phyloP scores from a whole-genome alignment of 2,797 vertebrate genomes.

The Gallinago solitaria region DNA sequence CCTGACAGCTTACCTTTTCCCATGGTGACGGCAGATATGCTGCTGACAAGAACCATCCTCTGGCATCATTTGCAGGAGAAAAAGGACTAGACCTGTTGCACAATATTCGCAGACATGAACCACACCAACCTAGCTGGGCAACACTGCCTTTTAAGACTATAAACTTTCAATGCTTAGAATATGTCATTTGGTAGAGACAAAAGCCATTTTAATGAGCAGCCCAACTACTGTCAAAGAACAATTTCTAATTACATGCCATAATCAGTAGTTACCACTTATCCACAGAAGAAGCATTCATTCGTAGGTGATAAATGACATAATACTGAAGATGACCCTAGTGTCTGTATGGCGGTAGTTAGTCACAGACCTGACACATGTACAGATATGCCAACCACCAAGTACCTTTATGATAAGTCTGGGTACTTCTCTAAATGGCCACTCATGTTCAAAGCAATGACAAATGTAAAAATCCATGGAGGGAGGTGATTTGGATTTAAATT shows the following conservation, averaged over 20 bases:
- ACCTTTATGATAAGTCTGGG: rapidly evolving
- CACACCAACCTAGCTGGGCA: not conserved
- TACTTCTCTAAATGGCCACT: not conserved
- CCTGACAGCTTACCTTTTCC: not conserved
- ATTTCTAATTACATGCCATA: not conserved
- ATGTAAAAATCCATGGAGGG: rapidly evolving
- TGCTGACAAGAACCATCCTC: not conserved
- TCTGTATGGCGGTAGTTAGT: not conserved
- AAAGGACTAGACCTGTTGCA: not conserved
- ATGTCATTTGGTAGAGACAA: not conserved
- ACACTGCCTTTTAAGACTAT: rapidly evolving
- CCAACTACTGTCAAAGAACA: not conserved
- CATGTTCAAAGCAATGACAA: not conserved
- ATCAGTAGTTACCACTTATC: not conserved
- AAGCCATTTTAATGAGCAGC: not conserved
- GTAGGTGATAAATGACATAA: not conserved
- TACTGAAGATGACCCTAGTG: not conserved
- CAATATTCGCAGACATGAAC: not conserved
- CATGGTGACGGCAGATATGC: rapidly evolving
- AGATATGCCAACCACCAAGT: not conserved
- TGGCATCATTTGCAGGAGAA: not conserved
- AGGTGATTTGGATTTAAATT: not conserved
- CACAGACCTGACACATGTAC: not conserved
- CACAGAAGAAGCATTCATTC: not conserved
- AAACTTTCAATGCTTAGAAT: not conserved